Base-by-base conservation (phyloP, 2,113 vertebrate species). In the Turnix velox region DNA sequence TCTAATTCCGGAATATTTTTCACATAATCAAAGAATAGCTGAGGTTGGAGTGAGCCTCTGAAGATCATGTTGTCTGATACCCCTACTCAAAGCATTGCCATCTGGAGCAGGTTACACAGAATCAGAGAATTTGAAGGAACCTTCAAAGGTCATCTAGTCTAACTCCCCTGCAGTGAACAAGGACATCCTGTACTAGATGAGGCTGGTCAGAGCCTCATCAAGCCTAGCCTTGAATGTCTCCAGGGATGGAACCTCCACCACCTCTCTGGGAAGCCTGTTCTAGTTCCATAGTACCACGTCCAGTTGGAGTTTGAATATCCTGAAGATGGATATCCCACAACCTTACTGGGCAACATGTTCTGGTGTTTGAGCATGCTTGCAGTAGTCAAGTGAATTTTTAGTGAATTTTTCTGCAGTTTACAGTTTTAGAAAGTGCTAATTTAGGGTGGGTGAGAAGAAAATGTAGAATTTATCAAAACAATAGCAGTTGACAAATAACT, bases 1-100 rank as follows among this genome's bases (percentile, higher is more conserved):
- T 84, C 8, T 91, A 86, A 85, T 94, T 72, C 28, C 54, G 52
- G 22, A 81, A 30, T 76, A 52, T 72, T 65, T 94, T 95, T 67
- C 37, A 31, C 4, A 2, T 66, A 42, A 45, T 49, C 69, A 59
- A 22, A 45, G 75, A 61, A 40, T 17, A 88, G 25, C 69, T 87
- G 84, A 82, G 40, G 24, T 28, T 68, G 27, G 43, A 33, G 25
- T 52, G 10, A 6, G 18, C 19, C 8, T 65, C 49, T 79, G 51
- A 35, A 69, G 27, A 35, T n/a, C 2, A 2, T 46, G 63, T 58
- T 65, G 33, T 48, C 45, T 71, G 6, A 10, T 33, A n/a, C 49
- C 20, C 31, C 13, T 69, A 6, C 59, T 71, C 16, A 62, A 54
- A 74, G 13, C 5, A 1, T 13, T 16, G 20, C 35, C 20, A 24